Evolutionary conservation across 2,888 invertebrate species (phyloP).

Genomic region (Tryphoninae sp.): DNA sequence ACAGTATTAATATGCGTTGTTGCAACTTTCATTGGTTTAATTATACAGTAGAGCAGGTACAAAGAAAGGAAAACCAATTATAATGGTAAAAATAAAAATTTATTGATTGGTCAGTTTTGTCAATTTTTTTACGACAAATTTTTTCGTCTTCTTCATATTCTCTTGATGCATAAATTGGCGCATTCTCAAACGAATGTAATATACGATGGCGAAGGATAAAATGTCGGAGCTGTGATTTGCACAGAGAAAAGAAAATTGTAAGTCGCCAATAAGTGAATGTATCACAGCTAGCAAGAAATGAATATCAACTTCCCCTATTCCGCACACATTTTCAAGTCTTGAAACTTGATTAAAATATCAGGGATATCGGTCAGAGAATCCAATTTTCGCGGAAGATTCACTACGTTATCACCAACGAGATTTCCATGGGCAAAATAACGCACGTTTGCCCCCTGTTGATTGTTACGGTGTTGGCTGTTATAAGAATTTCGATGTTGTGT

Average conservation of each 20-base stretch:
- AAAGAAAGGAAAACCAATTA: too few relatives aligned
- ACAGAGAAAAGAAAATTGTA: slow-evolving; percentile 31
- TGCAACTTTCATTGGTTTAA: too few relatives aligned
- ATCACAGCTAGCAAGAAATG: too few relatives aligned
- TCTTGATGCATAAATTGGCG: slow-evolving; percentile 30
- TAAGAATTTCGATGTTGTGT: not conserved
- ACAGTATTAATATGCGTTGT: too few relatives aligned
- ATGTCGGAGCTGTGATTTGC: slow-evolving; percentile 29
- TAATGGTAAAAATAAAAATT: not conserved
- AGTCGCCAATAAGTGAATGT: too few relatives aligned
- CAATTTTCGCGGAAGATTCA: slow-evolving; percentile 2
- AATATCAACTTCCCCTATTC: slow-evolving; percentile 8
- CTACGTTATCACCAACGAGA: slow-evolving; percentile 3
- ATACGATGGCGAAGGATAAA: slow-evolving; percentile 21
- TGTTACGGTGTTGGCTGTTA: slow-evolving; percentile 23
- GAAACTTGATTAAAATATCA: slow-evolving; percentile 12
- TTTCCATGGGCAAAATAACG: slow-evolving; percentile 26
- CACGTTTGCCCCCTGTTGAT: slow-evolving; percentile 17
- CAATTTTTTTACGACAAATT: slow-evolving; percentile 25
- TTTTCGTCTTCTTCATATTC: slow-evolving; percentile 21
- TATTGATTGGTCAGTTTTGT: slow-evolving; percentile 15
- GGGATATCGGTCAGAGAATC: not conserved
- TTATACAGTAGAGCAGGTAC: too few relatives aligned
- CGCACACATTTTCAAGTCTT: slow-evolving; percentile 15
- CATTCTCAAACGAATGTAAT: slow-evolving; percentile 42